These are phyloP conservation scores for Rhinatrema bivittatum DNA, from an alignment of 2,797 vertebrate species.

Conservation along the genomic window DNA sequence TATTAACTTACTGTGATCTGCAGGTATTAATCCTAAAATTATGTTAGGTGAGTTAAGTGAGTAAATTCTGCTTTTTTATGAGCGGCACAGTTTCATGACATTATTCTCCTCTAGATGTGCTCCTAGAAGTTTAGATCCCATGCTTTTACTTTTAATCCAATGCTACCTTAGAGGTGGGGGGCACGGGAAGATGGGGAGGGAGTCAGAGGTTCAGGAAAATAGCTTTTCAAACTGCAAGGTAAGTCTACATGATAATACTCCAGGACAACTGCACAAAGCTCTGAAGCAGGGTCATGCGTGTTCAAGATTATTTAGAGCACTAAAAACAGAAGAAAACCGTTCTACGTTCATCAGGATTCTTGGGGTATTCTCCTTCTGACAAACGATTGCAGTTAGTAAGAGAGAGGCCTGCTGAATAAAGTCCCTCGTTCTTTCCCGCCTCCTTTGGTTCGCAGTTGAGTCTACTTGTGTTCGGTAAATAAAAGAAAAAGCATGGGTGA, in stretches of 20 bases:
- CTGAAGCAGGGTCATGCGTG: neutral
- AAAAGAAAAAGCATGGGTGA: no score
- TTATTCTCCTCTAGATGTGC: neutral
- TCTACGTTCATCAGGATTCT: neutral
- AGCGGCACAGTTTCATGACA: slow-evolving; percentile 1
- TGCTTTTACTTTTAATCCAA: neutral
- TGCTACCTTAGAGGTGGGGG: no score
- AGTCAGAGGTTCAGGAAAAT: slow-evolving; percentile 5
- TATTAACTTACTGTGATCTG: neutral
- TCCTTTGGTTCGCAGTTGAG: no score
- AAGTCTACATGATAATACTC: neutral
- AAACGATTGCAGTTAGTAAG: no score
- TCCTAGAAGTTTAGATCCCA: neutral
- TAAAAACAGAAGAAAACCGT: neutral
- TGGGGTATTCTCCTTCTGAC: no score
- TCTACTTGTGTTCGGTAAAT: no score
- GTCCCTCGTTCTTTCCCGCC: no score
- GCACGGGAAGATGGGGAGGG: no score
- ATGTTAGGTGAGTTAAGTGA: slow-evolving; percentile 5
- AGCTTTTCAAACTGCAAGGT: neutral
- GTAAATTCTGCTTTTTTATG: slow-evolving; percentile 9
- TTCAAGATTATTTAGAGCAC: slow-evolving; percentile 1
- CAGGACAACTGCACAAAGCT: neutral
- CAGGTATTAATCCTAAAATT: slow-evolving; percentile 9
- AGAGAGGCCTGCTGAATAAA: no score